phyloP scores from a whole-genome alignment of 2,113 vertebrate species.

The Podarcis raffonei region DNA sequence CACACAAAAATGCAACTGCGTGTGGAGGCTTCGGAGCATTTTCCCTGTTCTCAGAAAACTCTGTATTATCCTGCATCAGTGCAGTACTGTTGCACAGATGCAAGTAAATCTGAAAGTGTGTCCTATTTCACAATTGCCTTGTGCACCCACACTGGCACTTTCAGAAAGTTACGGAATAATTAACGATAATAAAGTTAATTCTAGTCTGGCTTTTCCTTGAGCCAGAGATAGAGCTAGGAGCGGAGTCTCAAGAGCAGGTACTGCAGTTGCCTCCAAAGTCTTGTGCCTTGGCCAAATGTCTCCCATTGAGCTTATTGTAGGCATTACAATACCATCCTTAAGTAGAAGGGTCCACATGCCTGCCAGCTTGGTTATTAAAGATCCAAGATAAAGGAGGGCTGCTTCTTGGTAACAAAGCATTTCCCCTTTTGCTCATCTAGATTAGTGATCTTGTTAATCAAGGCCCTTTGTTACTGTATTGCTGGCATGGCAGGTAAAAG shows the following conservation, averaged over 20 bases:
- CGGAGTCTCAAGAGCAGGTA: not conserved
- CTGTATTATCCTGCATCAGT: not conserved
- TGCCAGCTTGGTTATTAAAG: constrained; percentile 10
- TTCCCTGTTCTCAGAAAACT: not conserved
- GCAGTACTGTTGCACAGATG: not conserved
- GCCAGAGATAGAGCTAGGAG: not conserved
- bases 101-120: not conserved
- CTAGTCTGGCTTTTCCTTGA: not conserved
- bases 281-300: not conserved
- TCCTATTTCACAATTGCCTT: not conserved
- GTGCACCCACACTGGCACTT: not conserved
- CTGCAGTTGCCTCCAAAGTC: not conserved
- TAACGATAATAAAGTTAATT: too few species aligned
- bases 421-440: not conserved
- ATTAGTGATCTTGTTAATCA: not conserved
- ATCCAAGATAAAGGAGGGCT: not conserved
- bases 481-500: not conserved
- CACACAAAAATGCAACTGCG: too few species aligned
- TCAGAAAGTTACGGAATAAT: too few species aligned
- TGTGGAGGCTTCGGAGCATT: too few species aligned
- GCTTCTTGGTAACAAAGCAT: not conserved
- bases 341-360: not conserved
- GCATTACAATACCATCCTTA: not conserved
- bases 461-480: not conserved
- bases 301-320: not conserved